Base-by-base conservation (phyloP, 2,888 invertebrate genomes). In the Polydrusus cervinus region DNA sequence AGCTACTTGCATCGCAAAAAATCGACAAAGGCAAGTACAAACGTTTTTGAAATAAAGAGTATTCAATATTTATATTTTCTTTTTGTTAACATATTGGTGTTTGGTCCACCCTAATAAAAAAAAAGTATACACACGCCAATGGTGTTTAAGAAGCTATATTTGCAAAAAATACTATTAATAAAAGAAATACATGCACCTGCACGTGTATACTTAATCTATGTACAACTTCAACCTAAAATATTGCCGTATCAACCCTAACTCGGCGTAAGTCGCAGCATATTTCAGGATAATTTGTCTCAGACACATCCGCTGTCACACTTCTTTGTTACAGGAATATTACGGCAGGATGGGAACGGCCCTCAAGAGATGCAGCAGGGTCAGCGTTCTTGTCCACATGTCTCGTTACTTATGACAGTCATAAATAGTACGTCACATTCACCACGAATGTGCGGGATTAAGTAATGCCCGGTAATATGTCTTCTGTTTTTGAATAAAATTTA, bases 341-440 rank as follows among this genome's bases (percentile, higher is more conserved):
- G 14, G 57, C 45, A 55, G 57, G 60, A 71, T 64, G 64, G 68
- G 66, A 67, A 68, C 57, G 73, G 69, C 64, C 53, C 75, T 68
- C 72, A 61, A 67, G 76, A 76, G 69, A 75, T 75, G 72, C 68
- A 67, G 71, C 66, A 68, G 73, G 75, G 72, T 69, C 76, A 72
- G 38, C 61, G 75, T 47, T 68, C 71, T 71, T 71, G 65, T 80
- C 79, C 78, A 75, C 76, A 79, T 79, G 79, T 80, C 80, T 80
- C 76, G 72, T 80, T 81, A 80, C 79, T 81, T 81, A 80, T 79
- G 81, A 81, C 78, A 79, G 75, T 80, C 79, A 82, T 81, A 82
- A 80, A 81, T 82, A 79, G 79, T 79, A 78, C 80, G 80, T 80
- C 81, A 79, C 76, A 75, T 79, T 79, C 78, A 65, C 78, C 78